A percentile compares a stretch with the other conserved stretches of the same genome.
Conservation (phyloP, 2,888 invertebrate species). For the Drosophila multiciliata region DNA sequence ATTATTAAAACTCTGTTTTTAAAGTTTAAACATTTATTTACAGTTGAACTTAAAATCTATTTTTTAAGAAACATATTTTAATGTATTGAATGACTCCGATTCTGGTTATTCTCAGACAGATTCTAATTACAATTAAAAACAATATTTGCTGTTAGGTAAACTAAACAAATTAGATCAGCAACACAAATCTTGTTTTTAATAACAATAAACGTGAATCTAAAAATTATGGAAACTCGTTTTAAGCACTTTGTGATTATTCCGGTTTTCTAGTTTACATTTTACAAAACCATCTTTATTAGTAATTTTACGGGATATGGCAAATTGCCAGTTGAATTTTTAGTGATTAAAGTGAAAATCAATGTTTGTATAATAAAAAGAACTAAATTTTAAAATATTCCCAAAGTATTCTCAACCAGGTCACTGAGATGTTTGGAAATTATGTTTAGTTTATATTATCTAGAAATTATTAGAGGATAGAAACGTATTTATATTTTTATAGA, state of each 20-base stretch:
- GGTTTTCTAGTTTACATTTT: conserved; percentile 3
- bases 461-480: background rate
- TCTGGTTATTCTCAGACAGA: background rate
- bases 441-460: conserved; percentile 7
- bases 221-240: conserved; percentile 1
- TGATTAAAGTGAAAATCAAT: conserved; percentile 10
- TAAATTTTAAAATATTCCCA: conserved; percentile 13
- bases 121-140: background rate
- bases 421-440: conserved; percentile 13
- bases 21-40: background rate
- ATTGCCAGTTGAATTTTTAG: conserved; percentile 10
- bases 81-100: background rate
- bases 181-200: background rate
- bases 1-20: background rate
- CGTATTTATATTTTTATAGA: conserved; percentile 1
- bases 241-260: background rate
- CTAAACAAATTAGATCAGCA: background rate
- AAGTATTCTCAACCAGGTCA: conserved; percentile 7
- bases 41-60: background rate
- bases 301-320: conserved; percentile 8
- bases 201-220: conserved; percentile 2
- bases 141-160: background rate
- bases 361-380: conserved; percentile 9
- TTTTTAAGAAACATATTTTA: background rate
- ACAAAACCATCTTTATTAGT: background rate